Percentiles rank a stretch among this genome's conserved stretches.
phyloP scores from a whole-genome alignment of 2,888 invertebrate species.

The Sarcophaga rosellei region DNA sequence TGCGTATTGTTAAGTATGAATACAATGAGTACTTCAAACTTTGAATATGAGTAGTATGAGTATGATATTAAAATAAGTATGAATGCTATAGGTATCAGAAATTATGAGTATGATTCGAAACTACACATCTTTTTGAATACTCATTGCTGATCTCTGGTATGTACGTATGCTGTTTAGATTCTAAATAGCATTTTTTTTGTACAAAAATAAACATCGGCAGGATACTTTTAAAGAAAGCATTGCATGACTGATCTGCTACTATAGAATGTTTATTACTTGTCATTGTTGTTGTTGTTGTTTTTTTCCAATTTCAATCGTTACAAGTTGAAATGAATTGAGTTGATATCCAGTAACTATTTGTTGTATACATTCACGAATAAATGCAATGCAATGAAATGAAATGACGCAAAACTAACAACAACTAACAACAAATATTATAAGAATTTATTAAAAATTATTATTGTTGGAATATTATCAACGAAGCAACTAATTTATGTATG shows the following conservation, averaged over 20 bases:
- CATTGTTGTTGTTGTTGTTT: not conserved
- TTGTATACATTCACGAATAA: constrained; percentile 44
- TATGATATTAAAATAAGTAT: no score
- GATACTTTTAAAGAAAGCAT: no score
- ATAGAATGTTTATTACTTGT: constrained; percentile 1
- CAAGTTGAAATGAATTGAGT: not conserved
- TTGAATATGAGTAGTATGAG: no score
- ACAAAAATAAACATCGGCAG: no score
- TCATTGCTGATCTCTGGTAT: no score
- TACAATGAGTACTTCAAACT: no score
- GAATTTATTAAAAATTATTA: constrained; percentile 45
- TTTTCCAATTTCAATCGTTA: not conserved
- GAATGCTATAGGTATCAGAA: no score
- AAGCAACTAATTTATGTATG: constrained; percentile 69
- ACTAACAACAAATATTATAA: constrained; percentile 19
- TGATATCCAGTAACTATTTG: constrained; percentile 43
- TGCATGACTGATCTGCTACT: not conserved
- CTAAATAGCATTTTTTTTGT: no score
- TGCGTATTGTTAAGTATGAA: no score
- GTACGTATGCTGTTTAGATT: no score
- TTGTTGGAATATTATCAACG: constrained; percentile 64
- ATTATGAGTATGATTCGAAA: no score
- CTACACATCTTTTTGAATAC: no score
- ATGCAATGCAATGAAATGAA: constrained; percentile 43
- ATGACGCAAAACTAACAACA: constrained; percentile 42